Conservation (phyloP, 2,113 vertebrate species). For the Paedocypris sp. region DNA sequence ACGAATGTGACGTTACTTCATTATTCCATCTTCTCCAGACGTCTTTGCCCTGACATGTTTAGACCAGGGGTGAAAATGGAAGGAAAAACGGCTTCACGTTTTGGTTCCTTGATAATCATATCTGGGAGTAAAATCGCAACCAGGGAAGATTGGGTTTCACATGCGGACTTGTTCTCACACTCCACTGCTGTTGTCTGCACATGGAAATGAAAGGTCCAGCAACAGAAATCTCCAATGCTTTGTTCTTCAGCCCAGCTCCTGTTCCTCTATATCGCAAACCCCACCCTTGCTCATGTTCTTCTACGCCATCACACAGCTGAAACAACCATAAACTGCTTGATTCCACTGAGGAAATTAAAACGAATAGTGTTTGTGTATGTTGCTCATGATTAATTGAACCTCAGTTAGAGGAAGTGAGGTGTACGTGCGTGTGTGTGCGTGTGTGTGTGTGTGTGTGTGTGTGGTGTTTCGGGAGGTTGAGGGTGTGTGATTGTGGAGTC, state of each 20-base stretch:
- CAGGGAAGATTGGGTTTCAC: background rate
- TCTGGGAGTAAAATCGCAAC: background rate
- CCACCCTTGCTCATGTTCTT: constrained; percentile 52
- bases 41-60: constrained; percentile 7
- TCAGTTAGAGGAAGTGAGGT: too few species aligned
- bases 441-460: background rate
- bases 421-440: too few species aligned
- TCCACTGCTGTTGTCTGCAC: constrained; percentile 27
- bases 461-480: background rate
- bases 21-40: constrained; percentile 26
- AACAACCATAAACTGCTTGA: too few species aligned
- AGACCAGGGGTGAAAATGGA: constrained; percentile 16
- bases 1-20: constrained; percentile 34
- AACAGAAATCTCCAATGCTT: constrained; percentile 32
- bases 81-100: too few species aligned
- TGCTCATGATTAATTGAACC: too few species aligned
- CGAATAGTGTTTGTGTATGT: too few species aligned
- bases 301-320: constrained; percentile 24
- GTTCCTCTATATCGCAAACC: constrained; percentile 42
- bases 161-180: constrained; percentile 27
- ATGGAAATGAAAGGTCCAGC: constrained; percentile 40
- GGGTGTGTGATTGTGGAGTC: background rate
- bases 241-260: constrained; percentile 38
- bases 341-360: too few species aligned
- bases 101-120: background rate